Base-by-base conservation (phyloP, 2,888 invertebrate genomes). In the Thymelicus lineola region DNA sequence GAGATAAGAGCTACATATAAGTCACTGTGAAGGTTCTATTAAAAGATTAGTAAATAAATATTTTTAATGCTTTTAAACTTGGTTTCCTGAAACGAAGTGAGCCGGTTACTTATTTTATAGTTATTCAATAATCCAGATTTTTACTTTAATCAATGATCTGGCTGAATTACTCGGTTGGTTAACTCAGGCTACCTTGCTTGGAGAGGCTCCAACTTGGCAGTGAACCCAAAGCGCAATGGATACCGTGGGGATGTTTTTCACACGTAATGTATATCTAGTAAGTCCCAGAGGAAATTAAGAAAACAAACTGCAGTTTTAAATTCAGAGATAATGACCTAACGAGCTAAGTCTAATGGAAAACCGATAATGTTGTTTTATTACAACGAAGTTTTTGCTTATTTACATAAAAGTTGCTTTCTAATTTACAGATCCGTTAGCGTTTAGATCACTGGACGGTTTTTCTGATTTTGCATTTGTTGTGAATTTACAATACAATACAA, bases 171-270 rank as follows among this genome's bases (percentile, higher is more conserved):
- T 20, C 65, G 14, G 36, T 59, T 50, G 58, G 48, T 69, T 69
- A 69, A 69, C 69, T 17, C 45, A 50, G 57, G 42, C 35, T 71
- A 63, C 72, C 71, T 73, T 73, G 66, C 59, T 70, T 72, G 71
- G 72, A 71, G n/a, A 35, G 64, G 63, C 14, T 67, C 72, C 72
- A 72, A 71, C 42, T 72, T 71, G 72, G 72, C 72, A 72, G 28
- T 58, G 61, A 36, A 36, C 46, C 70, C 65, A 55, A 50, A 20
- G 42, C 64, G 70, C 66, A 59, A 62, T 57, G 70, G 58, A 72
- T 67, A 72, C 61, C 69, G 57, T 66, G 57, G 60, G 55, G 36
- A 46, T 72, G 66, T 72, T 28, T 62, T 74, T 73, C 72, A 72
- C 66, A 58, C 66, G 64, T 70, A 63, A 73, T 73, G 67, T 67